phyloP scores from a whole-genome alignment of 1,140 invertebrate species.

The Holotrichia oblita region DNA sequence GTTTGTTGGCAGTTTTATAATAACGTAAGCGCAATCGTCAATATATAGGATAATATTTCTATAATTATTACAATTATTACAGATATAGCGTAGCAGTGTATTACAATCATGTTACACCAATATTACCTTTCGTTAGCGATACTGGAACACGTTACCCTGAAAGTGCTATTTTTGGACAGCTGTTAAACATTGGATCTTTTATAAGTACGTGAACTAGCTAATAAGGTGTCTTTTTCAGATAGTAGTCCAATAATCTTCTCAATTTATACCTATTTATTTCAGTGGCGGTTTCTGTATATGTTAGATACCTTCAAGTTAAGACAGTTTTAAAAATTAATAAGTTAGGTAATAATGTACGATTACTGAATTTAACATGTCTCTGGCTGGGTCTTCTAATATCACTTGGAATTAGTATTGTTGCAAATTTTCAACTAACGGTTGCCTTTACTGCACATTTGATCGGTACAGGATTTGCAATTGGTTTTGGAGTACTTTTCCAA shows the following conservation, averaged over 20 bases:
- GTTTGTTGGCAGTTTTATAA: conserved; percentile 44
- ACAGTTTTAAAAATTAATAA: background rate
- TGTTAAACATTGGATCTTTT: conserved; percentile 76
- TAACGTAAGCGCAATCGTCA: conserved; percentile 42
- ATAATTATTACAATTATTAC: background rate
- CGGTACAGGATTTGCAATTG: conserved; percentile 17
- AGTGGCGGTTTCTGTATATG: background rate
- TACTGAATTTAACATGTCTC: background rate
- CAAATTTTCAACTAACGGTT: conserved; percentile 38
- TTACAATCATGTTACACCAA: conserved; percentile 73
- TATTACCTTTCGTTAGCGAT: conserved; percentile 83
- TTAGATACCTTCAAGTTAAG: conserved; percentile 1
- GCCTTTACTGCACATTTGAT: conserved; percentile 30
- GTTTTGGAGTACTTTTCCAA: conserved; percentile 32
- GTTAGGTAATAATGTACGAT: background rate
- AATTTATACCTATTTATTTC: background rate
- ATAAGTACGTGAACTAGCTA: conserved; percentile 68
- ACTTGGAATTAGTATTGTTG: conserved; percentile 39
- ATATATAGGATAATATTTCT: conserved; percentile 1
- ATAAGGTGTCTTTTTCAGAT: background rate
- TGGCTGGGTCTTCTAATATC: background rate
- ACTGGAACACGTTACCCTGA: conserved; percentile 78
- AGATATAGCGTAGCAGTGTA: conserved; percentile 65
- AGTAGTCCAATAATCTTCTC: background rate
- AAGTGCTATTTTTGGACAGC: conserved; percentile 81